Percentiles rank a stretch among this genome's conserved stretches.
These are phyloP conservation scores for Crotalus adamanteus DNA, from an alignment of 2,797 vertebrate genomes.

Conservation along the genomic window DNA sequence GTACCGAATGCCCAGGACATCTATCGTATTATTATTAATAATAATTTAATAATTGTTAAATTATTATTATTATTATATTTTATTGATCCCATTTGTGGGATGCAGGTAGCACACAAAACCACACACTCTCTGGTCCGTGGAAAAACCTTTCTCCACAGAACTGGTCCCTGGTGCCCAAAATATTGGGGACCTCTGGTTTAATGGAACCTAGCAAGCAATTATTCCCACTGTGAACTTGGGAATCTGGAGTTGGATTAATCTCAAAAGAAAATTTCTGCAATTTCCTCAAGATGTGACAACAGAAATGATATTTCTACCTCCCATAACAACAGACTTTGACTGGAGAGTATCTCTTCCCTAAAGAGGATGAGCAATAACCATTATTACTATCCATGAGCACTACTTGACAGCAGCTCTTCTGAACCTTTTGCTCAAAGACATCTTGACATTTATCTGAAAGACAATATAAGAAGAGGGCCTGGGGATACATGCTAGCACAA, in stretches of 20 bases:
- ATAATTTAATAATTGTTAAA: too few relatives aligned
- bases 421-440: not conserved
- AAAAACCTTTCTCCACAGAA: too few relatives aligned
- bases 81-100: too few relatives aligned
- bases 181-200: not conserved
- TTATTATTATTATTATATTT: too few relatives aligned
- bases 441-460: not conserved
- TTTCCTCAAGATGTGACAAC: not conserved
- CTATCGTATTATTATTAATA: not conserved
- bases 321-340: not conserved
- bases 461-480: not conserved
- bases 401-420: not conserved
- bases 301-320: not conserved
- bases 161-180: too few relatives aligned
- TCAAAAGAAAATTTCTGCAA: not conserved
- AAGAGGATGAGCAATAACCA: not conserved
- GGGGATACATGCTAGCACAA: not conserved
- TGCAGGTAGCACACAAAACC: too few relatives aligned
- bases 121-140: too few relatives aligned
- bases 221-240: not conserved
- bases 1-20: not conserved
- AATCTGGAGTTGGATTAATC: not conserved
- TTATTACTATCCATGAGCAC: not conserved
- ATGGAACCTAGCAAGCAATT: not conserved
- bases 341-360: not conserved